Evolutionary conservation across 1,140 invertebrate genomes (phyloP), one percentile per base, ranked within the genome.

Genomic region (Calliphora vicina): DNA sequence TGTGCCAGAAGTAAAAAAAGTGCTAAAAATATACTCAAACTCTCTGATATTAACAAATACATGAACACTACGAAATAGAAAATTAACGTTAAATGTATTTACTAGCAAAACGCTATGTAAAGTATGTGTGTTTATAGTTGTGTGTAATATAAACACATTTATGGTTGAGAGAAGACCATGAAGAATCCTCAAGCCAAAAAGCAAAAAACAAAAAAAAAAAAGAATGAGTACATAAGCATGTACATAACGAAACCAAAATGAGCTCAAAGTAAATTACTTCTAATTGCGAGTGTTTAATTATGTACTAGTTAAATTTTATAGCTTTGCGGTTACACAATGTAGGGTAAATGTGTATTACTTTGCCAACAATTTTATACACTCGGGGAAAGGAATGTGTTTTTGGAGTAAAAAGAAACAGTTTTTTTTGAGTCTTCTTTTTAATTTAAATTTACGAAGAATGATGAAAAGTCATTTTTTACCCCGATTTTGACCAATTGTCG

Each of bases 241-340:
- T 50, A 15, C n/a, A 80, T 43, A 23, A 80, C 17, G 27, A 82
- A 42, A 42, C 82, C 17, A 81, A 81, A 82, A 84, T 80, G 83
- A 85, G 84, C 85, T 84, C 85, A 84, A 86, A 89, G 87, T 88
- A 89, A 89, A 89, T 89, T 89, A 89, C 88, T 86, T 87, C 88
- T 89, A 89, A 89, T 89, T 89, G 88, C 88, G 86, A 89, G 87
- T 89, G 88, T 89, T 89, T 89, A 89, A 89, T 89, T 89, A 89
- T 89, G 88, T 86, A 89, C 88, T 89, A 89, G 87, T 89, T 89
- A 88, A 87, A 89, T 89, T 89, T 89, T 86, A 89, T 89, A 86
- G 83, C 86, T 84, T 87, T 88, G 88, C 74, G 88, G 85, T 85
- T 73, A 83, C 27, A 43, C 67, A n/a, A n/a, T 82, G 50, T 74